Base-by-base conservation (phyloP, 2,888 invertebrate genomes). In the Mycalesis mineus region DNA sequence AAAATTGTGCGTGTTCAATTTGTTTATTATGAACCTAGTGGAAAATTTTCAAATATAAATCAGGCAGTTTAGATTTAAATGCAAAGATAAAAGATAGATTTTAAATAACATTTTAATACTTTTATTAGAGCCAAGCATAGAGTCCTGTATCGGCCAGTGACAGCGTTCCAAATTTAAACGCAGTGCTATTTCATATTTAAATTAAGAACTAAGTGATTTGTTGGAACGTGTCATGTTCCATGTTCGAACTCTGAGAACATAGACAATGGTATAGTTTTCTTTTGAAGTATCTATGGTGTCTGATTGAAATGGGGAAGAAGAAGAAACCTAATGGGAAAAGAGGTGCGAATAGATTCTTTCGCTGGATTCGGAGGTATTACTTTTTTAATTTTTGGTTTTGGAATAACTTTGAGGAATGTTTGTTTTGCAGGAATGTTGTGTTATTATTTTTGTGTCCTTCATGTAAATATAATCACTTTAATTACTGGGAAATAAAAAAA, bases 361-460 rank as follows among this genome's bases (percentile, higher is more conserved):
- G 89, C 45, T 89, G 89, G 88, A 88, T 89, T 60, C 77, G 78
- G 81, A 89, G 89, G 88, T 89, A 88, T 73, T 47, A n/a, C 4
- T 11, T 29, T 14, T 29, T 29, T 29, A 15, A 4, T 29, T 29
- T 51, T 33, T 47, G 39, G 40, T 40, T 51, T 51, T 31, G 41
- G 15, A 41, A 40, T 51, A 51, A 40, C 11, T 15, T 41, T n/a
- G n/a, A n/a, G n/a, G n/a, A n/a, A n/a, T n/a, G n/a, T n/a, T n/a
- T n/a, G n/a, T n/a, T n/a, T n/a, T 9, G 14, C 14, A 13, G 15
- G 8, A 37, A 37, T 37, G 49, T 22, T 22, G 22, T 22, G 22
- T 22, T n/a, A n/a, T n/a, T n/a, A n/a, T n/a, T n/a, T 22, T 22
- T 22, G 22, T 22, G 22, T 37, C 22, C n/a, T 22, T 49, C 3